phyloP scores from a whole-genome alignment of 1,140 invertebrate genomes.

The Drosophila nigromelanica region DNA sequence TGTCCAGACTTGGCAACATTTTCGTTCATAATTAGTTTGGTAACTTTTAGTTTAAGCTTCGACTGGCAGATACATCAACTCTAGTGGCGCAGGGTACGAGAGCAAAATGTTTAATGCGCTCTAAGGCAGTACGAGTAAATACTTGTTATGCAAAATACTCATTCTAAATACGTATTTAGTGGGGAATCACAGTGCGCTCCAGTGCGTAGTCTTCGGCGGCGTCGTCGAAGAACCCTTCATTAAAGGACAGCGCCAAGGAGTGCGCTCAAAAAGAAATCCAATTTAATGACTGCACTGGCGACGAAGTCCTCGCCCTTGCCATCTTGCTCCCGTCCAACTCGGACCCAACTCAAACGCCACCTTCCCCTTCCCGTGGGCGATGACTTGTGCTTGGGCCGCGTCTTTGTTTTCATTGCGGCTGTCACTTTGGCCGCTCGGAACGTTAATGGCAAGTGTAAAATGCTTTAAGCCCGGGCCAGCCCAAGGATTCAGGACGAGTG shows the following conservation, averaged over 20 bases:
- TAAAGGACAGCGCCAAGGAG: constrained; percentile 24
- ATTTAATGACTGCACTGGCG: constrained; percentile 70
- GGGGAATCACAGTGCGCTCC: constrained; percentile 34
- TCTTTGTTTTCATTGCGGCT: constrained; percentile 81
- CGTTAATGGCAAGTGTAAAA: constrained; percentile 82
- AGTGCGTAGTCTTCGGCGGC: constrained; percentile 27
- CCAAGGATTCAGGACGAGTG: constrained; percentile 22
- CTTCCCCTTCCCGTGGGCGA: constrained; percentile 27
- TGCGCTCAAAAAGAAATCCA: constrained; percentile 66
- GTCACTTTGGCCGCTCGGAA: constrained; percentile 74
- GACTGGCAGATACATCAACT: neutral
- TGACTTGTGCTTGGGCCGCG: constrained; percentile 63
- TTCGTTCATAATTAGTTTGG: constrained; percentile 3
- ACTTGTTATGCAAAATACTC: constrained; percentile 66
- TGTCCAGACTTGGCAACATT: no score
- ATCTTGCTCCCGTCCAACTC: neutral
- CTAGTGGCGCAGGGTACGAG: neutral
- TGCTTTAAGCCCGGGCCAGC: constrained; percentile 72
- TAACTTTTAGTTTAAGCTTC: neutral
- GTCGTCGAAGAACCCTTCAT: constrained; percentile 45
- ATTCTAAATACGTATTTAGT: constrained; percentile 25
- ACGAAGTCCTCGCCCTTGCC: constrained; percentile 29
- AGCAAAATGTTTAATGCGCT: constrained; percentile 13
- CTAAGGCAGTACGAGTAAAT: constrained; percentile 18
- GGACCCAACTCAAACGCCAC: constrained; percentile 53